Evolutionary conservation across 2,113 vertebrate genomes (phyloP), one percentile per base, ranked within the genome.

Genomic region (Cynocephalus volans): DNA sequence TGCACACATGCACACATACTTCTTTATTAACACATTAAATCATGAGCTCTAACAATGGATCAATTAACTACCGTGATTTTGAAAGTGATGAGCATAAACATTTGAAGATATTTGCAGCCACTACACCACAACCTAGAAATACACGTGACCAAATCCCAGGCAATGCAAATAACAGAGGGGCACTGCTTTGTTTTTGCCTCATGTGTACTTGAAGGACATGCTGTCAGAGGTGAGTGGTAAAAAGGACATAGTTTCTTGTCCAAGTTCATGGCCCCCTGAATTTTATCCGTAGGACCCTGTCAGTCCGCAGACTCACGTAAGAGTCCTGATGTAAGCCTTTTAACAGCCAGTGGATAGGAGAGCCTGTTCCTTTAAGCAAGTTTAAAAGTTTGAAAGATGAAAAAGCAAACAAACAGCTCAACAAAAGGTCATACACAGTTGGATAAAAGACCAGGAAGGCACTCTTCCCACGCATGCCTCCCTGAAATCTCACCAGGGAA

Each of bases 131-230:
- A 31, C 36, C 36, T 33, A 52, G 73, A 60, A n/a, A 45, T 8
- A 14, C 1, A 9, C 0, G 4, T 26, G 80, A 72, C 67, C 1
- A 50, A 33, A 50, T 24, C 23, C 33, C 33, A 54, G 28, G 41
- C 48, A 3, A 62, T 12, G 8, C 0, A 2, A 2, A 64, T 0
- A 9, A 26, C n/a, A 7, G 79, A 36, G 26, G 7, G 48, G 0
- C 41, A 41, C 41, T 41, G 21, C 50, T 26, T 64, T 1, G 50
- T 48, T 41, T 52, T 8, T 12, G n/a, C 48, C 73, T 60, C 11
- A 0, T 4, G 18, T 5, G 4, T 8, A 14, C 3, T 0, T 2
- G 36, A 8, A 75, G 67, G 84, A 76, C 41, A 41, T 8, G 3
- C 65, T 13, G 1, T 31, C 52, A n/a, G 28, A 72, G 75, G 28